phyloP scores from a whole-genome alignment of 2,888 invertebrate genomes.

The Tigriopus californicus region DNA sequence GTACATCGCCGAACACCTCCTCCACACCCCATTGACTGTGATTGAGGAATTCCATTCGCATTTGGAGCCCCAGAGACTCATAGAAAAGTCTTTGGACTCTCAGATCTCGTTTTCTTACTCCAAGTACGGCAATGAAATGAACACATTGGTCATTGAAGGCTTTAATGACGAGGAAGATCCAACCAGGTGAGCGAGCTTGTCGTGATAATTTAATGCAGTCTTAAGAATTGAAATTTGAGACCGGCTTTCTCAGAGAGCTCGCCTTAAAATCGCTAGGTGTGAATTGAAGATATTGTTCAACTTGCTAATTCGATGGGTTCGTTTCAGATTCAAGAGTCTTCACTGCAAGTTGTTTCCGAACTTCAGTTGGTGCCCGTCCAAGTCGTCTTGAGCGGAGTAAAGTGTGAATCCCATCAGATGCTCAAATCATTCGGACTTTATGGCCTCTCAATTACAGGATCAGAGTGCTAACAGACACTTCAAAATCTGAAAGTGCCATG shows the following conservation, averaged over 20 bases:
- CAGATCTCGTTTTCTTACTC: background rate
- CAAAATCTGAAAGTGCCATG: too few relatives aligned
- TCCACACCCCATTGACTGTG: conserved; percentile 65
- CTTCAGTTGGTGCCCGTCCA: background rate
- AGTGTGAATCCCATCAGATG: too few relatives aligned
- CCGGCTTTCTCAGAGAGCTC: too few relatives aligned
- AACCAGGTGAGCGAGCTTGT: background rate
- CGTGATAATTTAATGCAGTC: background rate
- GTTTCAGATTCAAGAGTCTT: conserved; percentile 3
- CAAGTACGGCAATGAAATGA: background rate
- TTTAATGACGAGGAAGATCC: background rate
- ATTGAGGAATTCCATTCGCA: conserved; percentile 86
- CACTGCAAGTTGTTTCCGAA: conserved; percentile 8
- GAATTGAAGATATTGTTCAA: background rate
- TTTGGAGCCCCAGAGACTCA: conserved; percentile 71
- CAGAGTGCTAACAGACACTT: too few relatives aligned
- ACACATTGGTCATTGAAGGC: background rate
- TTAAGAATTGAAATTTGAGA: too few relatives aligned
- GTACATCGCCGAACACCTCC: conserved; percentile 71
- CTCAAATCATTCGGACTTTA: too few relatives aligned
- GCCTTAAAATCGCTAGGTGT: too few relatives aligned
- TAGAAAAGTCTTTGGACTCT: background rate
- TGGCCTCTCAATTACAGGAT: too few relatives aligned
- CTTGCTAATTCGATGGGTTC: background rate
- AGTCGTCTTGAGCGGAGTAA: background rate